Evolutionary conservation across 2,113 vertebrate species (phyloP).

Genomic region (Empidonax traillii): DNA sequence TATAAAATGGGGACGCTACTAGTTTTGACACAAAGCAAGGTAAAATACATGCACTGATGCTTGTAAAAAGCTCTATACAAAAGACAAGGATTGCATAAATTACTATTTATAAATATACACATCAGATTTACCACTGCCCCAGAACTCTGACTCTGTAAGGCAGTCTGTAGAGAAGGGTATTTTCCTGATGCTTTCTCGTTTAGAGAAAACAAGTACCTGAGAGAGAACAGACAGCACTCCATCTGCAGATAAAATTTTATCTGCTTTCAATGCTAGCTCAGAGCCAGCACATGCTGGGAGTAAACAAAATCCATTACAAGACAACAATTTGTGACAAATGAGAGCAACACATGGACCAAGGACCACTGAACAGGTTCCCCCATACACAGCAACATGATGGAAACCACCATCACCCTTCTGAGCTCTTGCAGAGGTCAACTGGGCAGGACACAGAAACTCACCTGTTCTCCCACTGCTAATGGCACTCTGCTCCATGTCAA

Average conservation of each 20-base stretch:
- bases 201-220: neutral
- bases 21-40: neutral
- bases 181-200: neutral
- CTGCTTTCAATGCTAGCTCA: constrained; percentile 1
- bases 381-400: accelerated
- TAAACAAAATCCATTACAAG: constrained; percentile 29
- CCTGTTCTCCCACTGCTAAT: neutral
- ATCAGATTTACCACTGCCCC: neutral
- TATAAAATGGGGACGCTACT: neutral
- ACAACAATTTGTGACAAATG: constrained; percentile 4
- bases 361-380: neutral
- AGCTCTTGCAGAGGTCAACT: neutral
- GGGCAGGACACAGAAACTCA: neutral
- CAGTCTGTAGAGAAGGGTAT: neutral
- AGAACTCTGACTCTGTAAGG: neutral
- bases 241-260: constrained; percentile 43
- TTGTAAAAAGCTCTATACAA: neutral
- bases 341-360: neutral
- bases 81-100: neutral
- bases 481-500: neutral
- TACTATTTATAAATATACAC: neutral
- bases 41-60: neutral
- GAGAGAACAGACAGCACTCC: constrained; percentile 23
- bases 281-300: constrained; percentile 23
- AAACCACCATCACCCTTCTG: neutral